phyloP scores from a whole-genome alignment of 2,888 invertebrate genomes.

The Myathropa florea region DNA sequence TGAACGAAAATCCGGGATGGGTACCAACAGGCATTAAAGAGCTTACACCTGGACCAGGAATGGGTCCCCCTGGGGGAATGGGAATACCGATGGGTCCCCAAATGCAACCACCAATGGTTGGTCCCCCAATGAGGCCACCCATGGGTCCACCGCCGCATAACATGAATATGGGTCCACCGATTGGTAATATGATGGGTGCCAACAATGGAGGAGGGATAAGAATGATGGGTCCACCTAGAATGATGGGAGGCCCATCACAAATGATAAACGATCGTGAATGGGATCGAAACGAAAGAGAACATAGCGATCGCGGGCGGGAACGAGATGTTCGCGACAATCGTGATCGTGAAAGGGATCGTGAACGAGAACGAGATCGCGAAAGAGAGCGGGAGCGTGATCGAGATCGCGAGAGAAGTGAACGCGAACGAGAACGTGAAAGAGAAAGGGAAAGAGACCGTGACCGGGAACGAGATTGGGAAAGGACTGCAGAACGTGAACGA shows the following conservation, averaged over 20 bases:
- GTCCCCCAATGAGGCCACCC: slow-evolving; percentile 74
- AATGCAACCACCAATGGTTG: slow-evolving; percentile 78
- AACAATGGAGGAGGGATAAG: slow-evolving; percentile 67
- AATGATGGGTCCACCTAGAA: slow-evolving; percentile 59
- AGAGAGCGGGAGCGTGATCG: slow-evolving; percentile 79
- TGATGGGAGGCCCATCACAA: slow-evolving; percentile 73
- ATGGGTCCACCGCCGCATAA: slow-evolving; percentile 78
- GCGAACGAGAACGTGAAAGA: slow-evolving; percentile 73
- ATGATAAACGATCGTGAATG: slow-evolving; percentile 76
- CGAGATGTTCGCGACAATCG: slow-evolving; percentile 73
- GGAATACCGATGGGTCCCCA: slow-evolving; percentile 77
- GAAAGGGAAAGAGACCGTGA: slow-evolving; percentile 77
- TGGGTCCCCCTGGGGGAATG: slow-evolving; percentile 74
- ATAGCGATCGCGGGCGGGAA: slow-evolving; percentile 72
- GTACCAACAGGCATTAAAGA: slow-evolving; percentile 86
- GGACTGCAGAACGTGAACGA: slow-evolving; percentile 79
- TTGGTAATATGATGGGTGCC: slow-evolving; percentile 73
- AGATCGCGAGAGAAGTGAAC: slow-evolving; percentile 72
- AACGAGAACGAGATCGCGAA: slow-evolving; percentile 76
- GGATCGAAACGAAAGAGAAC: slow-evolving; percentile 79
- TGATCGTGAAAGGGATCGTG: slow-evolving; percentile 77
- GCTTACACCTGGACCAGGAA: slow-evolving; percentile 84
- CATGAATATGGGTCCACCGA: slow-evolving; percentile 75
- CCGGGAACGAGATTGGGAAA: slow-evolving; percentile 78
- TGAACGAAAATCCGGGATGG: slow-evolving; percentile 84